Evolutionary conservation across 23 tunicate genomes (phyloP).

Genomic region (Botrylloides violaceus): DNA sequence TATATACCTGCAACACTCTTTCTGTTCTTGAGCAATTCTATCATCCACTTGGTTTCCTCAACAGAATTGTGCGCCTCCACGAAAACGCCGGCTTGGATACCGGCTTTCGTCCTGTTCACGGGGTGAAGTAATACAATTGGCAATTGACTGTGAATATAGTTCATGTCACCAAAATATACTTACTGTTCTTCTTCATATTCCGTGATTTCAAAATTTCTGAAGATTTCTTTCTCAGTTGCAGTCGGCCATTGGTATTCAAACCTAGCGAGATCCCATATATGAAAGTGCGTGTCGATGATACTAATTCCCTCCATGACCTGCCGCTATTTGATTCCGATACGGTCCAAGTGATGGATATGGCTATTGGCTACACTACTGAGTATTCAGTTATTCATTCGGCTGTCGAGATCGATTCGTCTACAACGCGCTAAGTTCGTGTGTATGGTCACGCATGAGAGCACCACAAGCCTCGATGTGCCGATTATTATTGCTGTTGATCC

Average conservation of each 20-base stretch:
- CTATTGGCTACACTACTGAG: too few species aligned
- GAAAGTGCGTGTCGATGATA: constrained; percentile 78
- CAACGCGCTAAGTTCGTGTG: too few species aligned
- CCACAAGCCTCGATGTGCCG: too few species aligned
- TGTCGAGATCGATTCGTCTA: too few species aligned
- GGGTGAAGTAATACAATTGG: not conserved
- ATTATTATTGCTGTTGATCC: too few species aligned
- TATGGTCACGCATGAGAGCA: too few species aligned
- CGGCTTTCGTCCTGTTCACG: constrained; percentile 31
- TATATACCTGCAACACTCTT: constrained; percentile 43
- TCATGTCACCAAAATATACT: not conserved
- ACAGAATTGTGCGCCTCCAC: constrained; percentile 64
- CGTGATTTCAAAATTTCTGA: constrained; percentile 26
- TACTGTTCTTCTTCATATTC: constrained; percentile 69
- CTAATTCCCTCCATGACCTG: not conserved
- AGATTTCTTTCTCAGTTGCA: constrained; percentile 36
- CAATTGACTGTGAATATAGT: not conserved
- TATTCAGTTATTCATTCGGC: too few species aligned
- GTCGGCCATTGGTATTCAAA: constrained; percentile 58
- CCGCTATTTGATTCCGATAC: not conserved
- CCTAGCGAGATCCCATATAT: constrained; percentile 46
- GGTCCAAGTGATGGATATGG: too few species aligned
- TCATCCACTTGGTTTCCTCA: constrained; percentile 64
- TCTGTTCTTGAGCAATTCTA: constrained; percentile 21
- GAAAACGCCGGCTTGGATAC: constrained; percentile 39